phyloP scores from a whole-genome alignment of 2,113 vertebrate genomes.

The Agelaius tricolor region DNA sequence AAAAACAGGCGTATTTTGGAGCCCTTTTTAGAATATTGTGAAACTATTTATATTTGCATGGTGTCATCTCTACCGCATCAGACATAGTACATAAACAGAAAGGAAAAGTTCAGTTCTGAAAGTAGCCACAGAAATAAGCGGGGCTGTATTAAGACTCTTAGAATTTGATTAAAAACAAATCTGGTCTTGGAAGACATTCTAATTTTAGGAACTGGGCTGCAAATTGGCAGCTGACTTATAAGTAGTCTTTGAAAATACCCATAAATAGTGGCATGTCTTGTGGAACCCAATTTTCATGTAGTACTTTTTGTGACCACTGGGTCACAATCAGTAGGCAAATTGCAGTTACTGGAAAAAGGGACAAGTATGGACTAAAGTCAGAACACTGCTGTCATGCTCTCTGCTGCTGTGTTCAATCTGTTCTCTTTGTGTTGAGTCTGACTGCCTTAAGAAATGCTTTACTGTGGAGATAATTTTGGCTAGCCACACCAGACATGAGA shows the following conservation, averaged over 20 bases:
- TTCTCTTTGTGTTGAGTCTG: neutral
- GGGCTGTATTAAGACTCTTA: neutral
- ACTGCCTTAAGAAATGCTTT: neutral
- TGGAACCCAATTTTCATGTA: neutral
- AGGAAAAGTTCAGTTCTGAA: neutral
- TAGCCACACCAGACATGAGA: neutral
- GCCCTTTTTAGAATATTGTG: neutral
- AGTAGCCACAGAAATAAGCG: neutral
- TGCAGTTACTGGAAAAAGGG: neutral
- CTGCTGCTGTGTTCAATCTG: neutral
- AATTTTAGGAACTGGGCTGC: neutral
- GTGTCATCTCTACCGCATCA: accelerated
- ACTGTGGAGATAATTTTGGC: neutral
- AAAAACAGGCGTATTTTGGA: neutral
- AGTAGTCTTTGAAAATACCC: neutral
- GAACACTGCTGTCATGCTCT: neutral
- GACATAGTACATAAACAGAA: neutral
- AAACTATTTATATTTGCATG: neutral
- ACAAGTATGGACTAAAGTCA: neutral
- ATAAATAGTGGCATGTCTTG: neutral
- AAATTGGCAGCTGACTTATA: neutral
- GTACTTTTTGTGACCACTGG: neutral
- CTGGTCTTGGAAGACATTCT: neutral
- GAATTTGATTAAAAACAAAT: neutral
- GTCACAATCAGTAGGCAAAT: neutral